A percentile compares a stretch with the other conserved stretches of the same genome.
Conservation (phyloP, 1,140 invertebrate species). For the Ceratosolen fusciceps region DNA sequence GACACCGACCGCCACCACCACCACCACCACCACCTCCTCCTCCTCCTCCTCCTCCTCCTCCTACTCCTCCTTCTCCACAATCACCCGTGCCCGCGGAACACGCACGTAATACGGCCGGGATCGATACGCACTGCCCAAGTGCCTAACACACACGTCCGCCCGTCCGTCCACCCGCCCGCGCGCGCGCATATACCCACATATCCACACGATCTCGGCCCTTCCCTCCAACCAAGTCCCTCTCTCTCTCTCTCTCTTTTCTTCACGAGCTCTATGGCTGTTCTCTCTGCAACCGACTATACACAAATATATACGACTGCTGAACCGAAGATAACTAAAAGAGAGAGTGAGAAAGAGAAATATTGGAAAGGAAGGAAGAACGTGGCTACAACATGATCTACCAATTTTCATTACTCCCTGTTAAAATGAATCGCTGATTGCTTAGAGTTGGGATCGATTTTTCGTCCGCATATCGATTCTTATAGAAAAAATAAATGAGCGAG, state of each 20-base stretch:
- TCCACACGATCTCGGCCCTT: background rate
- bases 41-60: no score
- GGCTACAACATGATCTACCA: background rate
- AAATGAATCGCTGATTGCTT: background rate
- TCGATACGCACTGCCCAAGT: slow-evolving; percentile 72
- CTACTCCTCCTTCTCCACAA: no score
- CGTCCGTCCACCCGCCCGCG: slow-evolving; percentile 37
- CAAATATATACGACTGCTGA: background rate
- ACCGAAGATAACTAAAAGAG: background rate
- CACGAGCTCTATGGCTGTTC: background rate
- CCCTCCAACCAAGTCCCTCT: background rate
- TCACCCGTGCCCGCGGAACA: slow-evolving; percentile 48
- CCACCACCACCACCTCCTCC: slow-evolving; percentile 68
- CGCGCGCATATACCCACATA: background rate
- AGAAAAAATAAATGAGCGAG: no score
- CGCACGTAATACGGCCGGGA: slow-evolving; percentile 66
- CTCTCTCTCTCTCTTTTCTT: background rate
- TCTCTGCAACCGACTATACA: background rate
- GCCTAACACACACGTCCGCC: slow-evolving; percentile 58
- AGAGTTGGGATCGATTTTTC: background rate
- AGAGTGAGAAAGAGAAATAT: background rate
- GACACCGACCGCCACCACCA: slow-evolving; percentile 43
- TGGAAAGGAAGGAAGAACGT: no score
- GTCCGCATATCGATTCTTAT: no score
- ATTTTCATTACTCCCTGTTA: background rate